Evolutionary conservation across 2,797 vertebrate species (phyloP).

Genomic region (Lepilemur septentrionalis): DNA sequence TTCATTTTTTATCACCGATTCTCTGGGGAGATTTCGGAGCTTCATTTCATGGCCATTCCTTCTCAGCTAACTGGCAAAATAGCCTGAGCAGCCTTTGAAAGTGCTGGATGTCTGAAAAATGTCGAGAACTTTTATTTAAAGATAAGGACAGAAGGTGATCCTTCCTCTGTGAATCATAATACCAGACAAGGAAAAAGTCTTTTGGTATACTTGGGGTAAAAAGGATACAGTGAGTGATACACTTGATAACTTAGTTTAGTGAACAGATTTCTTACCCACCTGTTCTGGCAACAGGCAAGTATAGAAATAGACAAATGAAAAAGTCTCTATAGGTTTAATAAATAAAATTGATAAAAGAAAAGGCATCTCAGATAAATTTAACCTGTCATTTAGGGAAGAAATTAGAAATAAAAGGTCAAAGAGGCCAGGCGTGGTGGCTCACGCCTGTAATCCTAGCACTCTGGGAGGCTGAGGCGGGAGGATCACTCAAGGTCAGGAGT

Average conservation of each 20-base stretch:
- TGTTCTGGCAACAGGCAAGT: background rate
- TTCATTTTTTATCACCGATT: constrained; percentile 25
- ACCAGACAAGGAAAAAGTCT: constrained; percentile 20
- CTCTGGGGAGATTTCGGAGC: constrained; percentile 42
- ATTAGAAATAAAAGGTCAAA: background rate
- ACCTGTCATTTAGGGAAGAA: background rate
- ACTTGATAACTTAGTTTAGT: constrained; percentile 23
- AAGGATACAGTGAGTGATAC: background rate
- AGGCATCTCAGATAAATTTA: background rate
- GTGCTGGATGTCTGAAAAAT: constrained; percentile 57
- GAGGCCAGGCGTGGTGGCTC: too few relatives aligned
- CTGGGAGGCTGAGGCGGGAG: too few relatives aligned
- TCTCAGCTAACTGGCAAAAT: constrained; percentile 44
- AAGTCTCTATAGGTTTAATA: background rate
- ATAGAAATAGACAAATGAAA: background rate
- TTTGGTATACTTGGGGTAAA: background rate
- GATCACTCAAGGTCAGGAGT: too few relatives aligned
- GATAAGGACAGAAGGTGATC: constrained; percentile 20
- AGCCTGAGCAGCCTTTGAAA: constrained; percentile 34
- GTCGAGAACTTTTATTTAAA: constrained; percentile 63
- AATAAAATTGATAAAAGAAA: constrained; percentile 32
- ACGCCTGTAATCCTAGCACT: too few relatives aligned
- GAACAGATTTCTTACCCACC: constrained; percentile 5
- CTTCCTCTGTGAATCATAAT: constrained; percentile 51
- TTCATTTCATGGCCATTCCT: constrained; percentile 34